Base-by-base conservation (phyloP, 2,113 vertebrate genomes). In the Gambusia affinis region DNA sequence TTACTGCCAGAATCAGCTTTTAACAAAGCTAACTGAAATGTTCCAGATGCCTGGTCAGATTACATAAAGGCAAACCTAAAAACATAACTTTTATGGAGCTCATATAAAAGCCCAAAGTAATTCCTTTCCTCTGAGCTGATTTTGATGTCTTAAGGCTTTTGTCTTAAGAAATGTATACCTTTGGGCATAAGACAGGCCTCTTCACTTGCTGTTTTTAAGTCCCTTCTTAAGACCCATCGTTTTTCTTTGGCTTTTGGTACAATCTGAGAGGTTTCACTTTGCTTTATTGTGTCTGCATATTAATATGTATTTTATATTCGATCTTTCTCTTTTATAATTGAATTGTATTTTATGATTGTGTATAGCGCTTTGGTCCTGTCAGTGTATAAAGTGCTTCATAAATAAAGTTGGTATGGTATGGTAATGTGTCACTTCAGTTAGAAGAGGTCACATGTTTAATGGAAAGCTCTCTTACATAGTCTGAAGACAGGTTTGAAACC, bases 391-490 rank as follows among this genome's bases (percentile, higher is more conserved):
- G 30, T 30, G 30, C 30, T 30, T 30, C 30, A 30, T 30, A 30
- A 30, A 30, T 30, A 30, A 30, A 30, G 30, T 30, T 30, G 30
- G 30, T 30, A 30, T 30, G 30, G 30, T 30, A 30, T 30, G 30
- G 30, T 72, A 60, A 61, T 65, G 47, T 73, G 79, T 85, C 80
- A 72, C 78, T 72, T 78, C 63, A 42, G 44, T 35, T 64, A 51
- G 72, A 54, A 78, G 64, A 77, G 80, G 76, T 89, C 80, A 62
- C 73, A 17, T 51, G 78, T 80, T 79, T 72, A 71, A 82, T 47
- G 30, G 64, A 77, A 78, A 78, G 54, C 60, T 0, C 61, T 68
- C 72, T 68, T 67, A 69, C 75, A 15, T 51, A 39, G 51, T 64
- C 63, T 72, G 60, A 8, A 75, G 72, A 85, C 74, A 42, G 70